Evolutionary conservation across 2,113 vertebrate species (phyloP).

Genomic region (Centrocercus urophasianus): DNA sequence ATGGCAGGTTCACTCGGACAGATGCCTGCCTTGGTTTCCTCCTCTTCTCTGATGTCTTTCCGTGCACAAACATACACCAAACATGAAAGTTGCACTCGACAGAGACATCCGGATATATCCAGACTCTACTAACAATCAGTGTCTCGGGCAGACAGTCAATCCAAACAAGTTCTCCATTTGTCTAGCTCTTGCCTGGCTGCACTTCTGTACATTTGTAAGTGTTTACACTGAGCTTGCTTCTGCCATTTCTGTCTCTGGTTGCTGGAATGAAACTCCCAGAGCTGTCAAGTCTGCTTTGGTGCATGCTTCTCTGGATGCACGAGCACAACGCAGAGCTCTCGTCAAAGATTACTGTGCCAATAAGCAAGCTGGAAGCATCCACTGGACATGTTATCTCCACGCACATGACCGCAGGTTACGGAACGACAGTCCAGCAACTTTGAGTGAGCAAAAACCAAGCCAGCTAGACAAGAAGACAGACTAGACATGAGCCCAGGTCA

Average conservation of each 20-base stretch:
- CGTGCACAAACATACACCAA: constrained; percentile 40
- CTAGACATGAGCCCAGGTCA: neutral
- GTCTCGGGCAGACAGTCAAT: constrained; percentile 75
- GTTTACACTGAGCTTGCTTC: constrained; percentile 70
- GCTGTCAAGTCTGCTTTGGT: constrained; percentile 60
- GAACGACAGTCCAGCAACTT: constrained; percentile 28
- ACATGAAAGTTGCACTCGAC: constrained; percentile 67
- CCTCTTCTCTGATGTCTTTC: constrained; percentile 63
- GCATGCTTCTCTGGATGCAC: neutral
- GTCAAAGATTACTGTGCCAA: neutral
- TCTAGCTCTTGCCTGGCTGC: constrained; percentile 73
- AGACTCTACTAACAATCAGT: constrained; percentile 75
- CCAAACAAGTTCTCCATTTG: constrained; percentile 72
- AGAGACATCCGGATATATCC: constrained; percentile 66
- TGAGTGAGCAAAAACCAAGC: neutral
- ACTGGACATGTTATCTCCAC: constrained; percentile 33
- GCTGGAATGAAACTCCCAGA: constrained; percentile 58
- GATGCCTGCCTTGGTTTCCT: constrained; percentile 48
- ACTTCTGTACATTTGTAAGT: constrained; percentile 69
- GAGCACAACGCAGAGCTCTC: neutral
- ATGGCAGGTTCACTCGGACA: constrained; percentile 8
- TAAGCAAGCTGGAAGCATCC: constrained; percentile 40
- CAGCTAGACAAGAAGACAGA: constrained; percentile 9
- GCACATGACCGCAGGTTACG: constrained; percentile 30
- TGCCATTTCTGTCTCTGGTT: constrained; percentile 71